Evolutionary conservation across 2,888 invertebrate genomes (phyloP).

Genomic region (Bugula neritina): DNA sequence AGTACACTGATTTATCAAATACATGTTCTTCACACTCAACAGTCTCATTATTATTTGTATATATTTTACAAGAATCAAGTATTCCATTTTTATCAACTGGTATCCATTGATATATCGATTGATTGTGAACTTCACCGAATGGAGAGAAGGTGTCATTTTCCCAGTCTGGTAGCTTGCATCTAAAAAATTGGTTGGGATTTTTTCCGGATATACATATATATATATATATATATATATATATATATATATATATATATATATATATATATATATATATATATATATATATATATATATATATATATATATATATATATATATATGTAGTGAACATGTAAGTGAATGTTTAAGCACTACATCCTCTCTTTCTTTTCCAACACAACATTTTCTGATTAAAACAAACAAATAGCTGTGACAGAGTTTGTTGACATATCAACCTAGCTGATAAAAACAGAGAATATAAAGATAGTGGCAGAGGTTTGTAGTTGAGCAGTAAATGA

Average conservation of each 20-base stretch:
- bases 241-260: not conserved
- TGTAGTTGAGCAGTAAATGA: too few species aligned
- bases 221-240: not conserved
- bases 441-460: too few species aligned
- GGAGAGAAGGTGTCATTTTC: not conserved
- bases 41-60: slow-evolving; percentile 10
- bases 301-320: not conserved
- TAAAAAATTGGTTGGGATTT: not conserved
- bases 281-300: not conserved
- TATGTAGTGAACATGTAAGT: too few species aligned
- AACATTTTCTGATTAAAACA: too few species aligned
- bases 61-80: slow-evolving; percentile 18
- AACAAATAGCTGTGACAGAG: too few species aligned
- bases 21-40: not conserved
- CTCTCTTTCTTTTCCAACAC: too few species aligned
- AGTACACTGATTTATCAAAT: slow-evolving; percentile 1
- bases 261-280: slow-evolving; percentile 1
- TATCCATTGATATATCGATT: slow-evolving; percentile 20
- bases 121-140: not conserved
- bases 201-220: not conserved
- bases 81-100: not conserved
- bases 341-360: too few species aligned
- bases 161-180: slow-evolving; percentile 5
- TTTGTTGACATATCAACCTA: too few species aligned
- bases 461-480: too few species aligned